Evolutionary conservation across 2,113 vertebrate genomes (phyloP), one percentile per base, ranked within the genome.

Genomic region (Xerus inauris): DNA sequence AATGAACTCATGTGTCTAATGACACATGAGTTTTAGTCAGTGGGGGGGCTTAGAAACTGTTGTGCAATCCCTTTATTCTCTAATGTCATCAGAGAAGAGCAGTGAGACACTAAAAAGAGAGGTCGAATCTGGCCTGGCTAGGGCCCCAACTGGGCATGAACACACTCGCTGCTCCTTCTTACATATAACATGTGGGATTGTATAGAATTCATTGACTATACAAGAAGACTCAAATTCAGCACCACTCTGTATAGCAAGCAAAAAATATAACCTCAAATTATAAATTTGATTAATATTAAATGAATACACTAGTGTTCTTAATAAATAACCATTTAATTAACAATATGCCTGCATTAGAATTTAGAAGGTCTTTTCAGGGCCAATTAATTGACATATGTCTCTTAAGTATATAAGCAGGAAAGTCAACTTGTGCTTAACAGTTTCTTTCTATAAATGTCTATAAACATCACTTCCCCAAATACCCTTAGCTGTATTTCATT

Each of bases 381-480:
- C 38, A 54, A 40, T 1, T 65, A 30, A 95, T n/a, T 94, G 73
- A 76, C 35, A 86, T 9, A 24, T 20, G 24, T 65, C 30, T 92
- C 35, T 92, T 65, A 72, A 86, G 85, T 94, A 79, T 32, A 54
- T 45, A 79, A 89, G 20, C 40, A 81, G 32, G 28, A 5, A 90
- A 87, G 9, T 83, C 77, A 94, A 87, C 1, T 40, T 47, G 83
- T 40, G 32, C 28, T 84, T 54, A 51, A n/a, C 13, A 62, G 8
- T 67, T 95, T 87, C 64, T 94, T 12, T 80, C n/a, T 42, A 84
- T 62, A 88, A 88, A 69, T 35, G 47, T 81, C 28, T 40, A 42
- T 73, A 42, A 87, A 94, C 7, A 92, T 69, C 64, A 90, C 64
- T 75, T 89, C n/a, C 19, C 59, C 73, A 95, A 67, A 89, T 75